Conservation (phyloP, 2,888 invertebrate species). For the Aphidius colemani region DNA sequence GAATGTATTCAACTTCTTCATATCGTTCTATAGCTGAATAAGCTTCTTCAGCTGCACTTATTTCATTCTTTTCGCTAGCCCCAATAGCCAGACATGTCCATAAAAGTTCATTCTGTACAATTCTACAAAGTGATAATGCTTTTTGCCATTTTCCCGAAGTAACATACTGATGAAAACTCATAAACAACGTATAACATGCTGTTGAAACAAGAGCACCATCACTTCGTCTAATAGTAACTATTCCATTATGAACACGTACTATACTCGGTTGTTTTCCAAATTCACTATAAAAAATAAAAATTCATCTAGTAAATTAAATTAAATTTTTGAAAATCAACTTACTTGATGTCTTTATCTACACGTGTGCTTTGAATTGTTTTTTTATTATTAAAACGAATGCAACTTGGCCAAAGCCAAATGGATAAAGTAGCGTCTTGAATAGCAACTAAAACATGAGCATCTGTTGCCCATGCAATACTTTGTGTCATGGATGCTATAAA, state of each 20-base stretch:
- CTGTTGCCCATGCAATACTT: conserved; percentile 73
- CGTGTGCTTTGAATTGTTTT: conserved; percentile 65
- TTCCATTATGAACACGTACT: conserved; percentile 80
- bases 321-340: conserved; percentile 14
- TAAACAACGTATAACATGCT: conserved; percentile 54
- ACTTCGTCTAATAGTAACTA: conserved; percentile 81
- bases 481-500: conserved; percentile 68
- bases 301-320: not conserved
- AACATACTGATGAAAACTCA: conserved; percentile 69
- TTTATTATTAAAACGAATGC: conserved; percentile 64
- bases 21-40: conserved; percentile 88
- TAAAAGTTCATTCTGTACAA: conserved; percentile 71
- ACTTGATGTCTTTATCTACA: conserved; percentile 61
- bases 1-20: conserved; percentile 85
- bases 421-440: conserved; percentile 78
- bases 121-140: conserved; percentile 78
- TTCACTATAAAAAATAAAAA: conserved; percentile 66
- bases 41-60: conserved; percentile 91
- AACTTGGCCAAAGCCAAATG: conserved; percentile 75
- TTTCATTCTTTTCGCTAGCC: conserved; percentile 83
- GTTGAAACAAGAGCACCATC: conserved; percentile 80
- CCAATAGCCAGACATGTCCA: conserved; percentile 96
- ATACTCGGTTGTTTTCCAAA: conserved; percentile 86
- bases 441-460: conserved; percentile 78
- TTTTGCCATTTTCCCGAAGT: conserved; percentile 82